phyloP scores from a whole-genome alignment of 2,797 vertebrate species.

The Neosilurus mollespiculum region DNA sequence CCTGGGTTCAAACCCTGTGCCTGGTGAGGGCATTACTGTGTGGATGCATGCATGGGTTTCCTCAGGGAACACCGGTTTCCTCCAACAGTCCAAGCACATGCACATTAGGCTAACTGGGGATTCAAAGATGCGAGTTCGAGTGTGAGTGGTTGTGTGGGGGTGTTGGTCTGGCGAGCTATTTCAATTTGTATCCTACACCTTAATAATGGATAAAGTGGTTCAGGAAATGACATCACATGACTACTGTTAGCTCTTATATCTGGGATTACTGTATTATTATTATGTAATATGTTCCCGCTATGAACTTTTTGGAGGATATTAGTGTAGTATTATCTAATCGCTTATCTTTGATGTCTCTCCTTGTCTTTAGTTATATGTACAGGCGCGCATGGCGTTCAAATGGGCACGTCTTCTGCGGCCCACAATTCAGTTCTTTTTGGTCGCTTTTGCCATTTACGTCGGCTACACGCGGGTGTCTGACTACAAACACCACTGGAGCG shows the following conservation, averaged over 20 bases:
- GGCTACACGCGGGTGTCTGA: slow-evolving; percentile 91
- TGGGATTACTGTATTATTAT: not conserved
- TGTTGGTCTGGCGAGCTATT: too few relatives aligned
- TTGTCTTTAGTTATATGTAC: slow-evolving; percentile 84
- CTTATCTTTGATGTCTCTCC: not conserved
- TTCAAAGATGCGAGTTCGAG: too few relatives aligned
- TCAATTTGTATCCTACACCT: too few relatives aligned
- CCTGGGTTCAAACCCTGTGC: too few relatives aligned
- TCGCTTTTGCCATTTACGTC: slow-evolving; percentile 87
- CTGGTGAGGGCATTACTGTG: too few relatives aligned
- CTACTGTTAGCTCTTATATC: not conserved
- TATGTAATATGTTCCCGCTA: not conserved
- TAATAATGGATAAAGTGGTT: too few relatives aligned
- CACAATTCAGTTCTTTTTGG: slow-evolving; percentile 91
- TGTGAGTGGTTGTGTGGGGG: too few relatives aligned
- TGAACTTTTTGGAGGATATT: not conserved
- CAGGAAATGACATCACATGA: too few relatives aligned
- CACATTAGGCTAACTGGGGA: too few relatives aligned
- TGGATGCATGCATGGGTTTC: too few relatives aligned
- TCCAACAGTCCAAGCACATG: too few relatives aligned
- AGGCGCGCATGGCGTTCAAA: slow-evolving; percentile 86
- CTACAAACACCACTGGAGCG: slow-evolving; percentile 94
- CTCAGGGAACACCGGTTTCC: too few relatives aligned
- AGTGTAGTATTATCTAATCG: not conserved
- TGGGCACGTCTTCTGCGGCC: slow-evolving; percentile 89